These are phyloP conservation scores for Sceloporus tristichus DNA, from an alignment of 2,113 vertebrate species.

Conservation along the genomic window DNA sequence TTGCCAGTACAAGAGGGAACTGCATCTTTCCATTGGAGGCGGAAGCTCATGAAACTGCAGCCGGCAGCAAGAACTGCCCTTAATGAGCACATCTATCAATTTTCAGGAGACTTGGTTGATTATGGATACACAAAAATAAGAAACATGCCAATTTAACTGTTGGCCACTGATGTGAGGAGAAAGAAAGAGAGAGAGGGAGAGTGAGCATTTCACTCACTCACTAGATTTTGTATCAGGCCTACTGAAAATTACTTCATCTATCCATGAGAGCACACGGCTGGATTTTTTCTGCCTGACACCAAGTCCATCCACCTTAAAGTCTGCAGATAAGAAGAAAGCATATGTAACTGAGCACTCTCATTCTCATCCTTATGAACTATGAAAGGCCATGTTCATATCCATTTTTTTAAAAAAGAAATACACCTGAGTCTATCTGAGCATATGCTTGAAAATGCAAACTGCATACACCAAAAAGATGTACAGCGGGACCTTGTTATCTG, in stretches of 20 bases:
- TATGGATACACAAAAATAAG: constrained; percentile 39
- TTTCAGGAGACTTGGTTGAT: constrained; percentile 54
- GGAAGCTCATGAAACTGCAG: constrained; percentile 37
- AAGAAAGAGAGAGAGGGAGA: neutral
- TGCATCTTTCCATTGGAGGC: neutral
- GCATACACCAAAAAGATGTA: neutral
- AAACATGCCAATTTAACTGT: constrained; percentile 20
- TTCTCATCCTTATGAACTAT: neutral
- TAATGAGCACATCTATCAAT: constrained; percentile 60
- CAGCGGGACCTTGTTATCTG: too few relatives aligned
- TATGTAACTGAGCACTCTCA: accelerated
- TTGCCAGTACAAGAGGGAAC: constrained; percentile 42
- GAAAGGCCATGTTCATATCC: neutral
- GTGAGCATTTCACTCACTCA: accelerated
- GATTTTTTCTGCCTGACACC: neutral
- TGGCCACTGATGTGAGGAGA: constrained; percentile 14
- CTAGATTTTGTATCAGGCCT: neutral
- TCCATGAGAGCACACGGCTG: constrained; percentile 37
- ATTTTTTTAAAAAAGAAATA: neutral
- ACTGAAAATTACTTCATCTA: constrained; percentile 11
- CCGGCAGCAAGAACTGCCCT: constrained; percentile 61
- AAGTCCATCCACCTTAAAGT: constrained; percentile 40
- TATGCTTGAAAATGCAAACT: neutral
- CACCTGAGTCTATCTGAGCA: neutral
- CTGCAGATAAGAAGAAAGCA: constrained; percentile 37